A percentile compares a stretch with the other conserved stretches of the same genome.
phyloP scores from a whole-genome alignment of 2,888 invertebrate genomes.

The Pardosa pseudoannulata region DNA sequence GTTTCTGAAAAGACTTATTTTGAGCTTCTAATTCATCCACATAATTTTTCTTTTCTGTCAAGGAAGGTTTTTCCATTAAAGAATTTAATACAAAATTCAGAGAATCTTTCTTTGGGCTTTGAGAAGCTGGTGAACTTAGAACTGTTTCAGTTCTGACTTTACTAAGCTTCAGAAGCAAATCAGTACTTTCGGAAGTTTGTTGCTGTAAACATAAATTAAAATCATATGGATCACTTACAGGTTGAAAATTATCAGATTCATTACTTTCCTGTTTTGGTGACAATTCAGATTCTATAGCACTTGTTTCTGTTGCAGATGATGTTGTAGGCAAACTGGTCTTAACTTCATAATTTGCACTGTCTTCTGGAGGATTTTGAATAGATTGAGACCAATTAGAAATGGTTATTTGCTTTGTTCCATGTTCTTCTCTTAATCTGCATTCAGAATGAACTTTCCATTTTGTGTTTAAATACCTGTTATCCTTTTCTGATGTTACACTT shows the following conservation, averaged over 20 bases:
- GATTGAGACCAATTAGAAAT: slow-evolving; percentile 73
- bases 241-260: not conserved
- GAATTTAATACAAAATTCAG: slow-evolving; percentile 49
- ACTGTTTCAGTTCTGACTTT: not conserved
- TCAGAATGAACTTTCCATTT: slow-evolving; percentile 73
- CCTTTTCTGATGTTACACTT: slow-evolving; percentile 72
- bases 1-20: slow-evolving; percentile 32
- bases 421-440: slow-evolving; percentile 73
- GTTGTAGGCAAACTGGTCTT: not conserved
- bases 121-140: not conserved
- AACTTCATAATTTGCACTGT: not conserved
- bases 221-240: slow-evolving; percentile 49
- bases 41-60: slow-evolving; percentile 18
- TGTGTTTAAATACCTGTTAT: slow-evolving; percentile 38
- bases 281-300: not conserved
- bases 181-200: slow-evolving; percentile 1
- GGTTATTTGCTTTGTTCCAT: slow-evolving; percentile 75
- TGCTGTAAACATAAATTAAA: slow-evolving; percentile 37
- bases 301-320: not conserved
- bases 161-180: not conserved
- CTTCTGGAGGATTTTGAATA: slow-evolving; percentile 45
- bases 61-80: slow-evolving; percentile 34
- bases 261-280: not conserved
- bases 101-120: slow-evolving; percentile 39
- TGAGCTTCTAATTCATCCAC: slow-evolving; percentile 12